phyloP scores from a whole-genome alignment of 2,888 invertebrate species.

The Leptura quadrifasciata region DNA sequence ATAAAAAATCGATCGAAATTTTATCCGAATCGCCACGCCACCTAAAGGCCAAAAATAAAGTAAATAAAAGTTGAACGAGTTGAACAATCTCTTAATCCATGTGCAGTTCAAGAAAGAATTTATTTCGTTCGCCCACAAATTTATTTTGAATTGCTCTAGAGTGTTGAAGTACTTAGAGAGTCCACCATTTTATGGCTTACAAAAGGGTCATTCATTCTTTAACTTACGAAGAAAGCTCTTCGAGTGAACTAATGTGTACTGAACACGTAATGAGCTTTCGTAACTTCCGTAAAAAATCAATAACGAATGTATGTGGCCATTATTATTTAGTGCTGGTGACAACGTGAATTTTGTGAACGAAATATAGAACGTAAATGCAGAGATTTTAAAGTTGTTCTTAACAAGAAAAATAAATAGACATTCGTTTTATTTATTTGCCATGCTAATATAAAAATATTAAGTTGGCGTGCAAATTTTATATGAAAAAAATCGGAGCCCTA shows the following conservation, averaged over 20 bases:
- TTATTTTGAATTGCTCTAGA: slow-evolving; percentile 34
- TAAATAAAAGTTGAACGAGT: slow-evolving; percentile 9
- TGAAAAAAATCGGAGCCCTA: no score
- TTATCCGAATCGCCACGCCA: slow-evolving; percentile 1
- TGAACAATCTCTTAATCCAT: slow-evolving; percentile 8
- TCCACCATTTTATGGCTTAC: slow-evolving; percentile 32
- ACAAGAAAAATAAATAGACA: no score
- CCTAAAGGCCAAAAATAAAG: slow-evolving; percentile 26
- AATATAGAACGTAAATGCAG: no score
- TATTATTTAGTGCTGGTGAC: no score
- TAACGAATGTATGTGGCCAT: neutral
- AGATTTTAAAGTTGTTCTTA: no score
- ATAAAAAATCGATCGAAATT: slow-evolving; percentile 3
- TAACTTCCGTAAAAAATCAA: neutral
- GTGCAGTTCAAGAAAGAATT: slow-evolving; percentile 22
- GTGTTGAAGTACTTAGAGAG: slow-evolving; percentile 30
- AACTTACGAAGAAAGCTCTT: slow-evolving; percentile 22
- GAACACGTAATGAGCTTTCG: slow-evolving; percentile 13
- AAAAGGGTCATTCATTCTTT: slow-evolving; percentile 34
- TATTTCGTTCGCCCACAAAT: slow-evolving; percentile 26
- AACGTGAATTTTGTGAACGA: no score
- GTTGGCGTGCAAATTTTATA: no score
- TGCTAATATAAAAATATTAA: no score
- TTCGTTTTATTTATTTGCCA: no score
- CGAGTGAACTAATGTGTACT: slow-evolving; percentile 22